Conservation (phyloP, 2,113 vertebrate genomes). For the Hippocampus abdominalis region DNA sequence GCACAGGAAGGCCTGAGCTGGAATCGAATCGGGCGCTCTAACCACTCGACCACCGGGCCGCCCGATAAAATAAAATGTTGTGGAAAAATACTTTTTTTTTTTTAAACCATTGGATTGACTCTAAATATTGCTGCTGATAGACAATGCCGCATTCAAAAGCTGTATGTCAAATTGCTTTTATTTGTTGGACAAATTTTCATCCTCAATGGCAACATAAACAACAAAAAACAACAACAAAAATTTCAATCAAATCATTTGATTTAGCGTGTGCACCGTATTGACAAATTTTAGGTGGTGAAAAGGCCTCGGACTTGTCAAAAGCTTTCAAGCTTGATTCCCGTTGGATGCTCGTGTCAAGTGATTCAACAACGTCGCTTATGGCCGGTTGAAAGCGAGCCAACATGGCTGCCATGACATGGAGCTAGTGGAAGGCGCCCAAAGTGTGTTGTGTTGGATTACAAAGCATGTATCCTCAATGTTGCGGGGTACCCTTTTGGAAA, state of each 20-base stretch:
- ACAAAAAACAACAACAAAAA: not conserved
- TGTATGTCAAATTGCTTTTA: too few relatives aligned
- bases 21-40: too few relatives aligned
- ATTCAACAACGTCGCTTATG: not conserved
- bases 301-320: too few relatives aligned
- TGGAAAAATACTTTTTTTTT: too few relatives aligned
- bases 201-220: not conserved
- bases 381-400: not conserved
- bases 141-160: too few relatives aligned
- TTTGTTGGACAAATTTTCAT: too few relatives aligned
- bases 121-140: too few relatives aligned
- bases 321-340: not conserved
- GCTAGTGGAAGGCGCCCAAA: not conserved
- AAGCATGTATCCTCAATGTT: not conserved
- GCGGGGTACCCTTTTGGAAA: not conserved
- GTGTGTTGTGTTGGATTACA: not conserved
- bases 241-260: too few relatives aligned
- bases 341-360: not conserved
- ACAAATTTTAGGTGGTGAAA: not conserved
- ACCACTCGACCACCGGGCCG: too few relatives aligned
- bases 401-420: not conserved
- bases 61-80: too few relatives aligned
- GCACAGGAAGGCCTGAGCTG: too few relatives aligned
- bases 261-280: not conserved
- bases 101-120: too few relatives aligned